Conservation (phyloP, 30 jellyfish, hydroid and myxozoan species). For the Cassiopea xamachana region DNA sequence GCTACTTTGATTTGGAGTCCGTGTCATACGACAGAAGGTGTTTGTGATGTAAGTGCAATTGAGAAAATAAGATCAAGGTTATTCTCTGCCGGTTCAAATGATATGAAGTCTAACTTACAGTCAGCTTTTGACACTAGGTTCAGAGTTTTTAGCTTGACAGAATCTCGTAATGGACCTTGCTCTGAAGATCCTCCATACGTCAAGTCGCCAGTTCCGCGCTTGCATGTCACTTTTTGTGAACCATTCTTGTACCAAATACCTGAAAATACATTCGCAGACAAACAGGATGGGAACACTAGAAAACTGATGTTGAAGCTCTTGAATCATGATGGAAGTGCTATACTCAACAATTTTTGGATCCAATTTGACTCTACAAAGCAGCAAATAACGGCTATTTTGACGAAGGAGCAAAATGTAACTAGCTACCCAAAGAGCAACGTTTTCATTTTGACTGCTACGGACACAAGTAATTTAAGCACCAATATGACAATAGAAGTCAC, state of each 20-base stretch:
- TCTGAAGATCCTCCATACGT: constrained; percentile 30
- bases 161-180: constrained; percentile 65
- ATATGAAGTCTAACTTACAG: constrained; percentile 15
- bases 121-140: constrained; percentile 16
- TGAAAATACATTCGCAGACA: constrained; percentile 66
- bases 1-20: constrained; percentile 63
- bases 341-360: constrained; percentile 62
- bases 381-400: constrained; percentile 40
- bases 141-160: constrained; percentile 31
- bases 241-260: constrained; percentile 80
- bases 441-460: constrained; percentile 71
- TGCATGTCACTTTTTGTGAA: constrained; percentile 68
- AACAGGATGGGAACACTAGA: constrained; percentile 89
- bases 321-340: constrained; percentile 24
- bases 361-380: constrained; percentile 60
- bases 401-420: constrained; percentile 5
- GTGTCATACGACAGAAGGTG: neutral
- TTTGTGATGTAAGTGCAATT: constrained; percentile 30
- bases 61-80: constrained; percentile 6
- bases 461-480: constrained; percentile 23
- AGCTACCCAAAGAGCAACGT: constrained; percentile 26
- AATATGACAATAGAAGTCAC: constrained; percentile 51
- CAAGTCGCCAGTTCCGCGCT: constrained; percentile 25
- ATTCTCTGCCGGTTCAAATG: constrained; percentile 35
- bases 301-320: constrained; percentile 47